Evolutionary conservation across 2,113 vertebrate genomes (phyloP).

Genomic region (Delphinapterus leucas): DNA sequence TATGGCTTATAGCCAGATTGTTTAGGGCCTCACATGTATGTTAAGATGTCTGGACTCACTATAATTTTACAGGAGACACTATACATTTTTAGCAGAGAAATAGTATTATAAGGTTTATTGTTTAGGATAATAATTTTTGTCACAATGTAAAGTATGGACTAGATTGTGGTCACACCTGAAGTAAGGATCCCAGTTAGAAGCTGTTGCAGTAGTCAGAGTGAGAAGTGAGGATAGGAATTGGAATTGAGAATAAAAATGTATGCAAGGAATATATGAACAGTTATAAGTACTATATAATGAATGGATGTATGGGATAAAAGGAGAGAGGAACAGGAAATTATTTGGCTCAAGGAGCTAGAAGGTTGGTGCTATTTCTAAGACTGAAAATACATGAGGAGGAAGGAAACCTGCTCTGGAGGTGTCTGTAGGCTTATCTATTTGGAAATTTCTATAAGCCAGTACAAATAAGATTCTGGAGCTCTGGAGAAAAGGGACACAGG

Average conservation of each 20-base stretch:
- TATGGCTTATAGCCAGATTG: not conserved
- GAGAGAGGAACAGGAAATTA: not conserved
- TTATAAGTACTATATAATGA: not conserved
- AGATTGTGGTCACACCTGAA: not conserved
- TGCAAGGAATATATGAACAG: not conserved
- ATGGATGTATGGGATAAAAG: not conserved
- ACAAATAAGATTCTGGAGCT: not conserved
- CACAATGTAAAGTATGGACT: not conserved
- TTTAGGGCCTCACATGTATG: not conserved
- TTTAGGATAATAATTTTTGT: constrained; percentile 10
- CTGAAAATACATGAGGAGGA: not conserved
- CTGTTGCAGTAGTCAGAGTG: not conserved
- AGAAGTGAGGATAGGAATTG: not conserved
- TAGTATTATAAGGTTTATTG: not conserved
- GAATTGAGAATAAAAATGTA: not conserved
- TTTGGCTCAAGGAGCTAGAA: not conserved
- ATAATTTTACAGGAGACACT: not conserved
- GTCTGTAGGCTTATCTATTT: not conserved
- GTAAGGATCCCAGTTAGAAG: not conserved
- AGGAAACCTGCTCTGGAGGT: not conserved
- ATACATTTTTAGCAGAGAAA: not conserved
- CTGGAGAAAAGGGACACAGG: not conserved
- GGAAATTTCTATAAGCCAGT: not conserved
- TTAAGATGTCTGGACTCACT: not conserved
- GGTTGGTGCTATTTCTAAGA: not conserved